Percentiles rank a stretch among this genome's conserved stretches.
Evolutionary conservation across 2,888 invertebrate species (phyloP).

Genomic region (Macaria notata): DNA sequence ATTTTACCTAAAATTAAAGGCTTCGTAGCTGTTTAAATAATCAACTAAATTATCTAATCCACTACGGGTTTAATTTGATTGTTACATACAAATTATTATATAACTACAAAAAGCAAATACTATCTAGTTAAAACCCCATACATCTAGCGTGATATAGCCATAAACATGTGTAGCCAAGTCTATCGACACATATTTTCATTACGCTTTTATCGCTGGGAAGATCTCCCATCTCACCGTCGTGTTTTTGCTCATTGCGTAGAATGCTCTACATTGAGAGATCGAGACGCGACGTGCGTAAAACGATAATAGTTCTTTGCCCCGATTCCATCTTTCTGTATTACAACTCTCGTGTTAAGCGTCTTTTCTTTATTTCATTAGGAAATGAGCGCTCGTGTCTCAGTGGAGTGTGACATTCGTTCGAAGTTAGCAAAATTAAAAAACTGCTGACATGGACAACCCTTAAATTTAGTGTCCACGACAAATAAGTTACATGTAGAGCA

Average conservation of each 20-base stretch:
- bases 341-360: not conserved
- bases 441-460: too few relatives aligned
- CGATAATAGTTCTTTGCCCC: slow-evolving; percentile 33
- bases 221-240: slow-evolving; percentile 45
- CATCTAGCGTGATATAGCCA: too few relatives aligned
- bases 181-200: slow-evolving; percentile 37
- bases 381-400: not conserved
- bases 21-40: too few relatives aligned
- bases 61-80: too few relatives aligned
- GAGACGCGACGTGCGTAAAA: slow-evolving; percentile 29
- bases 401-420: not conserved
- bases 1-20: too few relatives aligned
- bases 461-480: too few relatives aligned
- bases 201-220: slow-evolving; percentile 48
- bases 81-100: too few relatives aligned
- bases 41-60: too few relatives aligned
- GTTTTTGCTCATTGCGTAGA: slow-evolving; percentile 49
- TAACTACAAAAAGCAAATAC: too few relatives aligned
- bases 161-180: slow-evolving; percentile 13
- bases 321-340: slow-evolving; percentile 4
- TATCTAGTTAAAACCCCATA: too few relatives aligned
- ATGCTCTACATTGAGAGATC: slow-evolving; percentile 45
- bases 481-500: too few relatives aligned
- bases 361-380: not conserved
- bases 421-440: not conserved